Evolutionary conservation across 2,888 invertebrate genomes (phyloP).

Genomic region (Amorpha juglandis): DNA sequence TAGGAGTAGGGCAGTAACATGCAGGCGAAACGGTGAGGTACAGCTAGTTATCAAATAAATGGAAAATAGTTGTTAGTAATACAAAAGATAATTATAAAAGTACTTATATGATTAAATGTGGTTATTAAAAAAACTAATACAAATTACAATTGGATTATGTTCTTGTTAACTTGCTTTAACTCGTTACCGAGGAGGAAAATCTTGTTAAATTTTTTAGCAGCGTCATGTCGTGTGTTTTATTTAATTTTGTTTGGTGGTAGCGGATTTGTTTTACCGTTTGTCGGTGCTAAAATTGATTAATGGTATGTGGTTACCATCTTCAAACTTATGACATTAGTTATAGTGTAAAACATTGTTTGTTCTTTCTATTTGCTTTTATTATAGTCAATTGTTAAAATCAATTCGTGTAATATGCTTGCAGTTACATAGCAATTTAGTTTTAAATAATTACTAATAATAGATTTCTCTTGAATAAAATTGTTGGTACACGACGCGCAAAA

Average conservation of each 20-base stretch:
- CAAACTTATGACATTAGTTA: neutral
- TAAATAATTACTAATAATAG: too few relatives aligned
- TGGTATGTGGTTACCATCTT: neutral
- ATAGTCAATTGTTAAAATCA: too few relatives aligned
- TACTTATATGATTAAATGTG: neutral
- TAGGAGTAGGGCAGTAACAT: too few relatives aligned
- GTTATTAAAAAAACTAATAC: neutral
- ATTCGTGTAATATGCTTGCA: too few relatives aligned
- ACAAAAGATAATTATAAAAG: neutral
- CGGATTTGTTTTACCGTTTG: conserved; percentile 8
- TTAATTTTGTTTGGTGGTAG: neutral
- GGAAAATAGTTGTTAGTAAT: too few relatives aligned
- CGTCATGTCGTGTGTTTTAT: neutral
- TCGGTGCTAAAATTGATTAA: neutral
- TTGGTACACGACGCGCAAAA: too few relatives aligned
- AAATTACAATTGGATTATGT: neutral
- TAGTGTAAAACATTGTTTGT: too few relatives aligned
- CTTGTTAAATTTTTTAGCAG: neutral
- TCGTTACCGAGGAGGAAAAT: neutral
- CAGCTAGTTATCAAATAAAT: neutral
- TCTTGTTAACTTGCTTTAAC: neutral
- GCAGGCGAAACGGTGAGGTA: too few relatives aligned
- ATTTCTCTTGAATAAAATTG: too few relatives aligned
- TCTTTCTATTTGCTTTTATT: too few relatives aligned
- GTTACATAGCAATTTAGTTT: too few relatives aligned